phyloP scores from a whole-genome alignment of 2,888 invertebrate species.

The Carcina quercana region DNA sequence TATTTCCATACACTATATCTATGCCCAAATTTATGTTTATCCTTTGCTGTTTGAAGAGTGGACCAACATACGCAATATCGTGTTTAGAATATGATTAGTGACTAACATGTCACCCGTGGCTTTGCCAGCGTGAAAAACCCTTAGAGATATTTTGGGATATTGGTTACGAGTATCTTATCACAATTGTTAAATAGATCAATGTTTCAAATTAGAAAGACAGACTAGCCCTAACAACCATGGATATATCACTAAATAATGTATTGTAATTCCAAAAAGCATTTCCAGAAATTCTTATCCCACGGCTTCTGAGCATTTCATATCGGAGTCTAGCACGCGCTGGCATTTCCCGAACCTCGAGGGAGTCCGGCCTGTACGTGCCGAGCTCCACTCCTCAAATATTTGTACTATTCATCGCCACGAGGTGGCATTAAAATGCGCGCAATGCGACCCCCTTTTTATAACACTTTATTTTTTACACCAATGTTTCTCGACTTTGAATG shows the following conservation, averaged over 20 bases:
- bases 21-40: no score
- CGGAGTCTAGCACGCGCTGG: constrained; percentile 52
- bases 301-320: constrained; percentile 52
- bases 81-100: no score
- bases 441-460: constrained; percentile 31
- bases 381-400: constrained; percentile 51
- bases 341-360: constrained; percentile 32
- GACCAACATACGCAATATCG: no score
- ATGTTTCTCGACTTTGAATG: constrained; percentile 1
- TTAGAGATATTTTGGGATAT: no score
- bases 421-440: constrained; percentile 56
- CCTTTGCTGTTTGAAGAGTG: no score
- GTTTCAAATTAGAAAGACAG: no score
- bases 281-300: neutral
- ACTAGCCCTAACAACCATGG: neutral
- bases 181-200: no score
- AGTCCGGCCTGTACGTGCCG: constrained; percentile 46
- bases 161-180: no score
- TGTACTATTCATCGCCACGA: constrained; percentile 58
- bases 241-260: neutral
- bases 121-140: no score
- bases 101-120: no score
- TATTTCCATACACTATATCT: no score
- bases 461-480: constrained; percentile 23
- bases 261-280: neutral